Evolutionary conservation across 2,888 invertebrate species (phyloP).

Genomic region (Drosophila prolongata): DNA sequence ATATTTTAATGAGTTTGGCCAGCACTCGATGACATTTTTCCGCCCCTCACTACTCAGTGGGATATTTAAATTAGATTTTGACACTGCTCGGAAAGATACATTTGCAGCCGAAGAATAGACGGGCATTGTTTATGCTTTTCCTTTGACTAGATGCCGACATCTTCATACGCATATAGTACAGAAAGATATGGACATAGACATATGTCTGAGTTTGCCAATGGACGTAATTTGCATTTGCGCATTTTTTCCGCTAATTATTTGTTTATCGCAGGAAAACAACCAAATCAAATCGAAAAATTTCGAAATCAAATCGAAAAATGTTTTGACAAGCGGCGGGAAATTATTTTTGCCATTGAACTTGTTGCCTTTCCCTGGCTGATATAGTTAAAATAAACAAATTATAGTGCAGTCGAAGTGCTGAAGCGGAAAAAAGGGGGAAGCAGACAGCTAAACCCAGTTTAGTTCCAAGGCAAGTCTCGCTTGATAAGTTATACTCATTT

Average conservation of each 20-base stretch:
- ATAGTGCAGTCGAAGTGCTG: conserved; percentile 1
- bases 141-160: conserved; percentile 41
- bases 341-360: conserved; percentile 62
- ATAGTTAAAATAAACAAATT: conserved; percentile 28
- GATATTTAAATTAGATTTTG: conserved; percentile 38
- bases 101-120: conserved; percentile 22
- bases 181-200: conserved; percentile 21
- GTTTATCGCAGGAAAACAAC: conserved; percentile 59
- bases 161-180: conserved; percentile 7
- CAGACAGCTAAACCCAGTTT: conserved; percentile 29
- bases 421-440: not conserved
- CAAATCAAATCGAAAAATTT: conserved; percentile 50
- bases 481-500: conserved; percentile 51
- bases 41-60: conserved; percentile 42
- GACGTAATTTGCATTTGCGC: conserved; percentile 57
- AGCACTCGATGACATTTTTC: conserved; percentile 58
- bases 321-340: conserved; percentile 63
- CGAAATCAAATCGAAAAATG: conserved; percentile 41
- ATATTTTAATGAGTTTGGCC: conserved; percentile 65
- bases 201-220: conserved; percentile 4
- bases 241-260: conserved; percentile 66
- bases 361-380: conserved; percentile 18
- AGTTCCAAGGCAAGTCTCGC: conserved; percentile 29
- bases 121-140: conserved; percentile 30
- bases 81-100: conserved; percentile 13